Evolutionary conservation across 2,113 vertebrate genomes (phyloP), one percentile per base, ranked within the genome.

Genomic region (Cyrtonyx montezumae): DNA sequence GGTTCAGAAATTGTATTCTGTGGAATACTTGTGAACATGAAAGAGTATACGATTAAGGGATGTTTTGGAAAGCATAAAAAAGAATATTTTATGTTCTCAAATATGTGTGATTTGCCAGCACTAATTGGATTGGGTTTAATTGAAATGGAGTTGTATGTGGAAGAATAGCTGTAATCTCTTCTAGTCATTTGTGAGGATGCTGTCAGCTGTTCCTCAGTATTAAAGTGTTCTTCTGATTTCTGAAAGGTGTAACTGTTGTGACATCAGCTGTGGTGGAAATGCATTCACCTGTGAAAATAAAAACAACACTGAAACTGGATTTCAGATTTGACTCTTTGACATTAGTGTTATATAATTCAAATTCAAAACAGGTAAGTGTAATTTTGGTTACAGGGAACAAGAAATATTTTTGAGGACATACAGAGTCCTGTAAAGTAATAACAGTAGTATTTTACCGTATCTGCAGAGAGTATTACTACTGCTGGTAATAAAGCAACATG

Each of bases 321-420:
- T 99, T 99, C 94, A 98, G 95, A 96, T 99, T 99, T 6, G 99
- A 99, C 94, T 99, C 98, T 75, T 97, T 99, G 97, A 99, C 98
- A 10, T 97, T 99, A 92, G 94, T 98, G 37, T 93, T 99, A 20
- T 99, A 98, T 79, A 98, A 98, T 93, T 96, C 98, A 36, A 96
- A 95, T 87, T 97, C 90, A 75, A 97, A 97, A 70, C 96, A 98
- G 98, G 99, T 99, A 97, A 94, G 84, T 55, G 79, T 34, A 34
- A 51, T 48, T 87, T 80, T 46, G 21, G 1, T 71, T 93, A 36
- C 11, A 58, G 53, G 77, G 22, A 73, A 8, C 69, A 73, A 22
- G 11, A 23, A 58, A 25, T 6, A 28, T 8, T 8, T 66, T 53
- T 70, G 62, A 63, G 23, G 3, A 71, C 91, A 28, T 20, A 1